These are phyloP conservation scores for Recurvirostra avosetta DNA, from an alignment of 2,113 vertebrate genomes.

Conservation along the genomic window DNA sequence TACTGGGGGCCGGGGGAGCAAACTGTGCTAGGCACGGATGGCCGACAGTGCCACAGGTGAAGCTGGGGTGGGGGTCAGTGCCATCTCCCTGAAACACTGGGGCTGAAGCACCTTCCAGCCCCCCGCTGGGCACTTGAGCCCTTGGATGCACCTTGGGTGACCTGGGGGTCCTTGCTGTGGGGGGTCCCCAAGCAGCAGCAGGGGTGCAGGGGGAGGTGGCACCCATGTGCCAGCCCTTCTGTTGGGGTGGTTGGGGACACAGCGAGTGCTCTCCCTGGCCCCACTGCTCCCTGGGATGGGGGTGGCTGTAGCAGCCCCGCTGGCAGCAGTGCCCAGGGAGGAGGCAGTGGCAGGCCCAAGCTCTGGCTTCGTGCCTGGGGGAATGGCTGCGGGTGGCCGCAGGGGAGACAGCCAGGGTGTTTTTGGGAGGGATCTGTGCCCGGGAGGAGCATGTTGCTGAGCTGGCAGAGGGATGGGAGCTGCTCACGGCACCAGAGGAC, in stretches of 20 bases:
- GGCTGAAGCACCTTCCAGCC: not conserved
- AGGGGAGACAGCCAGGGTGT: not conserved
- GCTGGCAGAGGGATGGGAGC: not conserved
- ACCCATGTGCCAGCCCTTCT: not conserved
- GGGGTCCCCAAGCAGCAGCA: not conserved
- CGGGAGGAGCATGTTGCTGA: fast-evolving
- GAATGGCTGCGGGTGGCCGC: not conserved
- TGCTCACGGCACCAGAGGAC: not conserved
- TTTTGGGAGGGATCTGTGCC: not conserved
- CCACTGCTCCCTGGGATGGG: not conserved
- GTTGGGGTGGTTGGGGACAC: not conserved
- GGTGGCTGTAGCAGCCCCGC: not conserved
- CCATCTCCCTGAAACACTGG: not conserved
- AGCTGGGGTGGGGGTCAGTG: not conserved
- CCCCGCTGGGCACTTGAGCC: not conserved
- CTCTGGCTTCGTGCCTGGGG: not conserved
- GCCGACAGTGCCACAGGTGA: fast-evolving
- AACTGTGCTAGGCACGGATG: not conserved
- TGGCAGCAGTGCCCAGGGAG: not conserved
- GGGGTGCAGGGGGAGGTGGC: not conserved
- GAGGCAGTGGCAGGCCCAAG: not conserved
- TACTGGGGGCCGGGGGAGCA: not conserved
- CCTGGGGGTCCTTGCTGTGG: fast-evolving
- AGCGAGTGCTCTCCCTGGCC: fast-evolving
- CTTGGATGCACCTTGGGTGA: not conserved